Evolutionary conservation across 2,797 vertebrate species (phyloP).

Genomic region (Clarias laeviceps): DNA sequence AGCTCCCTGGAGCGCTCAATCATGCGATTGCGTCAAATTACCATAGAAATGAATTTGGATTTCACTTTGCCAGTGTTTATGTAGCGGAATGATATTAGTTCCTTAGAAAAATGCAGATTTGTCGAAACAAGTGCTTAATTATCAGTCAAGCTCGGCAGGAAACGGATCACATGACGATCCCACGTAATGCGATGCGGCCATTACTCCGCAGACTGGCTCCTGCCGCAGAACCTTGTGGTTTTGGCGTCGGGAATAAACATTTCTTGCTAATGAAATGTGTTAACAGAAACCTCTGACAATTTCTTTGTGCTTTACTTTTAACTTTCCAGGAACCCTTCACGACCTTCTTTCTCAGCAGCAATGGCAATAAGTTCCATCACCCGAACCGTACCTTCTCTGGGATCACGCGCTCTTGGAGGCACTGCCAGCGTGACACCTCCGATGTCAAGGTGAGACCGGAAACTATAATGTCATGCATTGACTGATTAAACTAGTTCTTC

Average conservation of each 20-base stretch:
- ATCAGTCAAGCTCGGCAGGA: conserved; percentile 39
- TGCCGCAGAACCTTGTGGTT: background rate
- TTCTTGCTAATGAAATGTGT: conserved; percentile 21
- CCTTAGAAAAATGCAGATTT: conserved; percentile 41
- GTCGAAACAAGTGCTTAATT: conserved; percentile 53
- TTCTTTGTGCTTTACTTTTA: conserved; percentile 34
- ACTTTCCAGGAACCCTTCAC: conserved; percentile 94
- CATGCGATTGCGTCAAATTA: conserved; percentile 52
- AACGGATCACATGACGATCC: background rate
- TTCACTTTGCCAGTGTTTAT: conserved; percentile 48
- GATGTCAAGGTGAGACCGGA: conserved; percentile 88
- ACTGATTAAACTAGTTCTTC: background rate
- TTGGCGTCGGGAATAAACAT: conserved; percentile 20
- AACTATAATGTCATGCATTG: background rate
- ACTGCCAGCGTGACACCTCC: conserved; percentile 92
- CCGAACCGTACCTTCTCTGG: conserved; percentile 92
- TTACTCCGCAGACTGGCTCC: conserved; percentile 1
- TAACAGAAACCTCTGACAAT: conserved; percentile 30
- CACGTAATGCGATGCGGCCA: conserved; percentile 6
- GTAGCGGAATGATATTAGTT: conserved; percentile 41
- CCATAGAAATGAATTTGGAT: conserved; percentile 53
- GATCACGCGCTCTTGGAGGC: conserved; percentile 89
- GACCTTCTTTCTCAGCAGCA: conserved; percentile 88
- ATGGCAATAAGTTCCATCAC: conserved; percentile 93
- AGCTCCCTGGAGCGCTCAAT: conserved; percentile 50